Base-by-base conservation (phyloP, 2,797 vertebrate genomes). In the Lagodon rhomboides region DNA sequence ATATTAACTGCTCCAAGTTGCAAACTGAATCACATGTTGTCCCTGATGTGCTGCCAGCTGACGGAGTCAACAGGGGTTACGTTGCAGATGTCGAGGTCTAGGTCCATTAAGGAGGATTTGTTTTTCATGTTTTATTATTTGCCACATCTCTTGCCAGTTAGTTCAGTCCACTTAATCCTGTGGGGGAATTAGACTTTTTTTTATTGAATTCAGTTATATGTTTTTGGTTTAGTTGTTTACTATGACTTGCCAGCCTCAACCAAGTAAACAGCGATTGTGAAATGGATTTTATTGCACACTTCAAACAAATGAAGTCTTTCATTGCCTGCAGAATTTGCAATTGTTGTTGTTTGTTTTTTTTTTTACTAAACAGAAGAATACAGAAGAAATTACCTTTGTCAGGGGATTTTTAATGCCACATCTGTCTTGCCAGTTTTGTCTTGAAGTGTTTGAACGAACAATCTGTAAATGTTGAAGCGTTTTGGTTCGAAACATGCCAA, bases 171-270 rank as follows among this genome's bases (percentile, higher is more conserved):
- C 17, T 59, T 65, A 0, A 27, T 69, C 1, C 65, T 64, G 13
- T 41, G 13, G 47, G 23, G 20, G n/a, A 60, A n/a, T 55, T 9
- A 44, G 1, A 12, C 17, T 30, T 30, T 30, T 25, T 34, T 53
- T 34, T 20, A 49, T 53, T 20, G 68, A 60, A n/a, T 12, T 38
- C 9, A 18, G 9, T 30, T n/a, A 41, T 17, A 2, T 44, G 11
- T 53, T 23, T 47, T 61, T 38, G 46, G 0, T 51, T 68, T 15
- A 16, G 22, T 58, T 56, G 44, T 82, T 81, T 63, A 75, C 60
- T 49, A 62, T 64, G 30, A 69, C 65, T 84, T 86, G 83, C 77
- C 81, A 79, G 20, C 54, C 23, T 18, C 9, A 60, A 23, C 38
- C 8, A 13, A 34, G 2, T 22, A 17, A 27, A 25, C 25, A 34